phyloP scores from a whole-genome alignment of 2,888 invertebrate genomes.

The Agapostemon virescens region DNA sequence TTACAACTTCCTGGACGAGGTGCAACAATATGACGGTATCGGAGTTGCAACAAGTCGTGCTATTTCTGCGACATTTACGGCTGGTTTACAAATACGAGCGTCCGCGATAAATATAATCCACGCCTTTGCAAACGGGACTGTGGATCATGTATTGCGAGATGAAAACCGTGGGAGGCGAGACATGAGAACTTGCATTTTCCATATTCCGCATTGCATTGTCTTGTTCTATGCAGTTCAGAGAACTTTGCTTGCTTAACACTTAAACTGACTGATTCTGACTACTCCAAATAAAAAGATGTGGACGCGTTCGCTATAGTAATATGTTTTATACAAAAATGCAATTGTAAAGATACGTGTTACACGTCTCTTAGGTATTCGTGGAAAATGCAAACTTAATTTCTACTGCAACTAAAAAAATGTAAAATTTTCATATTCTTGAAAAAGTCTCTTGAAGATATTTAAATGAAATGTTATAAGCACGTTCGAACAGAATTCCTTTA shows the following conservation, averaged over 20 bases:
- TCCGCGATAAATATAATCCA: conserved; percentile 20
- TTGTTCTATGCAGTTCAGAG: not conserved
- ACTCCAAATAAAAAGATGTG: not conserved
- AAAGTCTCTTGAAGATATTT: too few relatives aligned
- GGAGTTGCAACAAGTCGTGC: conserved; percentile 2
- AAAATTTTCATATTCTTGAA: too few relatives aligned
- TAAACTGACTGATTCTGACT: not conserved
- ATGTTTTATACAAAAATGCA: not conserved
- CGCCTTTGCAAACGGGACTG: conserved; percentile 17
- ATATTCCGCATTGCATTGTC: not conserved
- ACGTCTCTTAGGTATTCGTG: too few relatives aligned
- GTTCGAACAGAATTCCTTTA: too few relatives aligned
- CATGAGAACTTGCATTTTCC: not conserved
- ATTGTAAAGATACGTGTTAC: too few relatives aligned
- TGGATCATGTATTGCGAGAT: conserved; percentile 18
- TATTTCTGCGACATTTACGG: conserved; percentile 18
- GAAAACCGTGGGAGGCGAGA: conserved; percentile 22
- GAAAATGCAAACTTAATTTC: too few relatives aligned
- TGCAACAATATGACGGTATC: conserved; percentile 15
- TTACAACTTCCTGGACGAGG: conserved; percentile 4
- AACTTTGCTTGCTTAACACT: not conserved
- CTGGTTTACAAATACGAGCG: conserved; percentile 1
- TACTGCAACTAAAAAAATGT: too few relatives aligned
- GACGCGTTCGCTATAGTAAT: not conserved
- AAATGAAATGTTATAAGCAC: too few relatives aligned